Evolutionary conservation across 2,113 vertebrate species (phyloP).

Genomic region (Pachycephala philippinensis): DNA sequence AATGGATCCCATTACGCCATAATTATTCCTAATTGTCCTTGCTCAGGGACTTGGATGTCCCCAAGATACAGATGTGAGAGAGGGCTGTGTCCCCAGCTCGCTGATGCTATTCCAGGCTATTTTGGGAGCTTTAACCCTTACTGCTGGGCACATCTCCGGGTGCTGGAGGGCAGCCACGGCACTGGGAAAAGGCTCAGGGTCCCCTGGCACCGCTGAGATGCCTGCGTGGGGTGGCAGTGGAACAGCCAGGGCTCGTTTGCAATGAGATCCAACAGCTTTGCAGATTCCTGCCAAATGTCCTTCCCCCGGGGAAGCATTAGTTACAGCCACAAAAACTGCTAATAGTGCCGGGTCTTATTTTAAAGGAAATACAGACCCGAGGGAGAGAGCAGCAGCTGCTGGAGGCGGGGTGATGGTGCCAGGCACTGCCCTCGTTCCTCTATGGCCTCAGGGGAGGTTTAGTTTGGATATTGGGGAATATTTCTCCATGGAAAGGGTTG

Average conservation of each 20-base stretch:
- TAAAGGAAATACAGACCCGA: neutral
- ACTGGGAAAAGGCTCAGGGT: neutral
- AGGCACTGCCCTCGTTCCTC: rapidly evolving
- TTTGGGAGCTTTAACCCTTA: neutral
- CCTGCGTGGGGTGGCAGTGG: neutral
- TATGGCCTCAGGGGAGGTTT: neutral
- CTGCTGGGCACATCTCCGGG: rapidly evolving
- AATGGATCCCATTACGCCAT: rapidly evolving
- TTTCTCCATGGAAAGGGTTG: neutral
- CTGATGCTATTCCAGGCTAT: neutral
- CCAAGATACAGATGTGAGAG: rapidly evolving
- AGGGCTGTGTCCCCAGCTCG: neutral
- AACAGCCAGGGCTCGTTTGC: neutral
- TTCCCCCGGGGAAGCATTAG: neutral
- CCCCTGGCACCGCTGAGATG: neutral
- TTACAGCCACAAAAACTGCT: neutral
- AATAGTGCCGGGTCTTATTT: neutral
- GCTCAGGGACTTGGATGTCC: neutral
- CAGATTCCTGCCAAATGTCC: neutral
- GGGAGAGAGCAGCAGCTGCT: neutral
- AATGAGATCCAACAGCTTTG: neutral
- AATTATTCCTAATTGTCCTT: neutral
- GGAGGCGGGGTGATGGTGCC: no score
- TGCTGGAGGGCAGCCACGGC: neutral
- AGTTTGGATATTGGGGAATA: neutral